phyloP scores from a whole-genome alignment of 2,113 vertebrate genomes.

The Charadrius vociferus region DNA sequence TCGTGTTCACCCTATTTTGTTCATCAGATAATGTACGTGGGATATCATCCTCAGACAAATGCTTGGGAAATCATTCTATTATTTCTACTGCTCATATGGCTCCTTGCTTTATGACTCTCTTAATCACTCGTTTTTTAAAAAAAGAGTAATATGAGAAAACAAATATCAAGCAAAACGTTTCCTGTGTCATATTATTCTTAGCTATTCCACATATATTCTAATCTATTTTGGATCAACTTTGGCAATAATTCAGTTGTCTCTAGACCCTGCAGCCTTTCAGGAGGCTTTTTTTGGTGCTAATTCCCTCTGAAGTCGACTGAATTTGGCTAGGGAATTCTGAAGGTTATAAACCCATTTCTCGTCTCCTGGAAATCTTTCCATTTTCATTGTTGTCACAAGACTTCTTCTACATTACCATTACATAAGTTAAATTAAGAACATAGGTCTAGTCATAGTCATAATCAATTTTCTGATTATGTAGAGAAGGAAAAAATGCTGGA shows the following conservation, averaged over 20 bases:
- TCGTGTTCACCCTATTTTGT: neutral
- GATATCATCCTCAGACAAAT: neutral
- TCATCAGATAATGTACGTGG: neutral
- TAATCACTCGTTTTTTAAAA: neutral
- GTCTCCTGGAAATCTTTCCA: neutral
- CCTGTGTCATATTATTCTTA: neutral
- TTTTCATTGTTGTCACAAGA: neutral
- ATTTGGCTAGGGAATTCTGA: neutral
- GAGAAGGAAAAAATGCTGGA: slow-evolving; percentile 31
- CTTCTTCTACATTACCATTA: neutral
- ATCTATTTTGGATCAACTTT: neutral
- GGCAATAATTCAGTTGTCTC: neutral
- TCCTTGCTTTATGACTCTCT: neutral
- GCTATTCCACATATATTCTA: neutral
- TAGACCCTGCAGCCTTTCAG: neutral
- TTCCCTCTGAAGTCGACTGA: neutral
- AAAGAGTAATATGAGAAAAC: neutral
- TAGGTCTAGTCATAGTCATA: slow-evolving; percentile 14
- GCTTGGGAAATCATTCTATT: neutral
- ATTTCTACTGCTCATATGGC: accelerated
- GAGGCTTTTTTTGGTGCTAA: neutral
- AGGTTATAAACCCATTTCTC: neutral
- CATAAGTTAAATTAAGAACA: slow-evolving; percentile 40
- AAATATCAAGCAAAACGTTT: neutral
- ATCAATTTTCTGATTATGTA: slow-evolving; percentile 55